Base-by-base conservation (phyloP, 2,888 invertebrate species). In the Patella pellucida region DNA sequence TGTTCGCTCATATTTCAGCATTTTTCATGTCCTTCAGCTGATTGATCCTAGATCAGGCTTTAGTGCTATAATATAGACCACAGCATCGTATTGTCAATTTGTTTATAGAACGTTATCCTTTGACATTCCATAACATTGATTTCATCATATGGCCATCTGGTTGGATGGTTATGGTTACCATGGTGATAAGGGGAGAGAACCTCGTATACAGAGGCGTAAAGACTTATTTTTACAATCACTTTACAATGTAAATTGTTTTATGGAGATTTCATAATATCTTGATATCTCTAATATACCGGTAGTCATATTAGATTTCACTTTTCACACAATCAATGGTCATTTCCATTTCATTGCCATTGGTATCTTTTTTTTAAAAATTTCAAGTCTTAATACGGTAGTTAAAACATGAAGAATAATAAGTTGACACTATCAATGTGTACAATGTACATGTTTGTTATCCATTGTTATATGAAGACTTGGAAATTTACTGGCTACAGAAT, bases 41-140 rank as follows among this genome's bases (percentile, higher is more conserved):
- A 62, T 23, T 62, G 62, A 23, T 23, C 23, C 19, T 23, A 62
- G 23, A 62, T 62, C 23, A 19, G 62, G 23, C 62, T 62, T 23
- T 62, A 62, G 62, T 62, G 62, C 62, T 62, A 62, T 62, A 62
- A 19, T 23, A 23, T 23, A 23, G 23, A 62, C 19, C 62, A 62
- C 23, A 23, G 23, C 62, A 62, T 23, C 23, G 19, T 41, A 62
- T 62, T 19, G 62, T 62, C 62, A 23, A 62, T 23, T 23, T 23
- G 62, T 41, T 41, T 41, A 41, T 41, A 41, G 41, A 41, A 23
- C 62, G 19, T 23, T 62, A 23, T 62, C 23, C 62, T 23, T 62
- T 62, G 62, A 62, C 62, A 62, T 62, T 62, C 62, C 62, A 62
- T 62, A 19, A 62, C 62, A 62, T 62, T 62, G 62, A 62, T 62